Percentiles rank a stretch among this genome's conserved stretches.
These are phyloP conservation scores for Apistogramma diplotaenia DNA, from an alignment of 2,113 vertebrate genomes.

Conservation along the genomic window DNA sequence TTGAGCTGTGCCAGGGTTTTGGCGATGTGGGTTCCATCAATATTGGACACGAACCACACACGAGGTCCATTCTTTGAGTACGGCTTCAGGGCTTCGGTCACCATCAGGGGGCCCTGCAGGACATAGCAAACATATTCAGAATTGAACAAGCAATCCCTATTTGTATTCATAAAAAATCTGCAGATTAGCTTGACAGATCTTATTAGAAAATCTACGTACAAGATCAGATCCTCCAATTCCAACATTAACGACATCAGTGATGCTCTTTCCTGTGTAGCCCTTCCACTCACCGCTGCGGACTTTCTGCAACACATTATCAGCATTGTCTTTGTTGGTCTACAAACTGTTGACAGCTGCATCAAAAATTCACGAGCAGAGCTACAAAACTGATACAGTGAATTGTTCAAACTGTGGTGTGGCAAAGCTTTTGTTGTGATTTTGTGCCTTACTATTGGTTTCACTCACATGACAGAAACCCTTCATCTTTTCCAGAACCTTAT, in stretches of 20 bases:
- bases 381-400: neutral
- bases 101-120: constrained; percentile 93
- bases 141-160: neutral
- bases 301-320: constrained; percentile 69
- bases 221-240: constrained; percentile 97
- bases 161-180: neutral
- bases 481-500: constrained; percentile 94
- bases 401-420: too few relatives aligned
- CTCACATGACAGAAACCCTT: constrained; percentile 91
- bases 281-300: constrained; percentile 95
- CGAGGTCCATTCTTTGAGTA: constrained; percentile 90
- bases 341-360: neutral
- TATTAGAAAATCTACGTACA: constrained; percentile 75
- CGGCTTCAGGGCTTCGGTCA: constrained; percentile 92
- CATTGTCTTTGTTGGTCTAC: neutral
- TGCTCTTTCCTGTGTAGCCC: constrained; percentile 90
- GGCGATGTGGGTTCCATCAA: constrained; percentile 94
- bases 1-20: constrained; percentile 91
- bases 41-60: constrained; percentile 98
- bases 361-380: neutral
- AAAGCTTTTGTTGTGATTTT: neutral
- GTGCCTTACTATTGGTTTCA: neutral
- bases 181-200: neutral
- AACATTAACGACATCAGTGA: constrained; percentile 92
- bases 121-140: neutral